Evolutionary conservation across 2,113 vertebrate genomes (phyloP).

Genomic region (Neotoma lepida): DNA sequence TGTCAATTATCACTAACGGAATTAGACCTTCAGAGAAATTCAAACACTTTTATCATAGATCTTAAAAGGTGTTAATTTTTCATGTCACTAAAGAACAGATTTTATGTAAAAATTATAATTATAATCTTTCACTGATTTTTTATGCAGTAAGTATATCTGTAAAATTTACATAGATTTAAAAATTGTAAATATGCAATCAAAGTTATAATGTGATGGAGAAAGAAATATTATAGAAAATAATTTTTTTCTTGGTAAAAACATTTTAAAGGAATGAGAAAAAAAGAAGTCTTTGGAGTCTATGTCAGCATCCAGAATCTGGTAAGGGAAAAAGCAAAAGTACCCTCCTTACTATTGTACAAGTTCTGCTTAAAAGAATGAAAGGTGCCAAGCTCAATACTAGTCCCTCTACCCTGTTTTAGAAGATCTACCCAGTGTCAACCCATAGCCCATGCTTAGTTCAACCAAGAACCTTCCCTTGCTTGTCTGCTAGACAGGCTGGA

Average conservation of each 20-base stretch:
- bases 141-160: conserved; percentile 13
- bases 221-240: conserved; percentile 49
- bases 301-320: conserved; percentile 37
- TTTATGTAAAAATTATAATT: conserved; percentile 37
- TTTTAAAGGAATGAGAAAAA: neutral
- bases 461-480: neutral
- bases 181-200: conserved; percentile 18
- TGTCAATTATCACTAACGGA: conserved; percentile 1
- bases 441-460: neutral
- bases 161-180: conserved; percentile 40
- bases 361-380: conserved; percentile 17
- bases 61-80: conserved; percentile 47
- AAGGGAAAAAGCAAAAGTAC: neutral
- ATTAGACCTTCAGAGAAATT: conserved; percentile 42
- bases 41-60: conserved; percentile 6
- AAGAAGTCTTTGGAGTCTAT: neutral
- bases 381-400: neutral
- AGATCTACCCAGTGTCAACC: neutral
- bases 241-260: conserved; percentile 17
- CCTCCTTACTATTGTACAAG: neutral
- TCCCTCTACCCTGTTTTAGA: neutral
- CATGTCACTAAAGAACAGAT: neutral
- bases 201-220: conserved; percentile 22
- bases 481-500: neutral
- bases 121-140: conserved; percentile 32